Evolutionary conservation across 2,888 invertebrate genomes (phyloP).

Genomic region (Pimpla rufipes): DNA sequence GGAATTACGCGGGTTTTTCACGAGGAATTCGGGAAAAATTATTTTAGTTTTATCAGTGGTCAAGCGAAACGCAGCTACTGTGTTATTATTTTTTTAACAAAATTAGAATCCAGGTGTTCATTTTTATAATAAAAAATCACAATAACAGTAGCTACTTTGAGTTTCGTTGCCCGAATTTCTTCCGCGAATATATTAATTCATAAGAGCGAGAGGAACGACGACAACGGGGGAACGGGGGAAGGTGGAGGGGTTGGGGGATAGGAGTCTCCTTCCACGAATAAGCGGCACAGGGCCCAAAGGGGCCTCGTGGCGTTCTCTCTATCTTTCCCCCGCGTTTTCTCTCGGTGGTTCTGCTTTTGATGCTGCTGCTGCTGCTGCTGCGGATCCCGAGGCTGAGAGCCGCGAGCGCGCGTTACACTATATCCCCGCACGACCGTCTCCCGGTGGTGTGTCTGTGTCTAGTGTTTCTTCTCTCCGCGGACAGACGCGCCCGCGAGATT

Average conservation of each 20-base stretch:
- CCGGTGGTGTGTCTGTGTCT: conserved; percentile 75
- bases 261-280: conserved; percentile 50
- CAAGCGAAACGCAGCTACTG: too few relatives aligned
- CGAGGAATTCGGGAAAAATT: too few relatives aligned
- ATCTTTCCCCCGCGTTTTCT: conserved; percentile 9
- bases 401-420: conserved; percentile 47
- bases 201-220: conserved; percentile 16
- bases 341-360: conserved; percentile 48
- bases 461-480: conserved; percentile 81
- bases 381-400: background rate
- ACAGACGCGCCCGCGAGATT: conserved; percentile 81
- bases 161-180: background rate
- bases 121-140: too few relatives aligned
- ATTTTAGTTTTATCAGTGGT: too few relatives aligned
- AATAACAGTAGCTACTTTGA: background rate
- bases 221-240: too few relatives aligned
- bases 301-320: background rate
- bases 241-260: conserved; percentile 2
- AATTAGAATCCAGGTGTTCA: too few relatives aligned
- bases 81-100: too few relatives aligned
- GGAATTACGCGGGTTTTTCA: too few relatives aligned
- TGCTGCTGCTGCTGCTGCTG: background rate
- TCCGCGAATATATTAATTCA: conserved; percentile 48
- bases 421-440: conserved; percentile 50
- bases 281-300: background rate